A percentile compares a stretch with the other conserved stretches of the same genome.
Conservation (phyloP, 1,140 invertebrate genomes). For the Drosophila neocordata region DNA sequence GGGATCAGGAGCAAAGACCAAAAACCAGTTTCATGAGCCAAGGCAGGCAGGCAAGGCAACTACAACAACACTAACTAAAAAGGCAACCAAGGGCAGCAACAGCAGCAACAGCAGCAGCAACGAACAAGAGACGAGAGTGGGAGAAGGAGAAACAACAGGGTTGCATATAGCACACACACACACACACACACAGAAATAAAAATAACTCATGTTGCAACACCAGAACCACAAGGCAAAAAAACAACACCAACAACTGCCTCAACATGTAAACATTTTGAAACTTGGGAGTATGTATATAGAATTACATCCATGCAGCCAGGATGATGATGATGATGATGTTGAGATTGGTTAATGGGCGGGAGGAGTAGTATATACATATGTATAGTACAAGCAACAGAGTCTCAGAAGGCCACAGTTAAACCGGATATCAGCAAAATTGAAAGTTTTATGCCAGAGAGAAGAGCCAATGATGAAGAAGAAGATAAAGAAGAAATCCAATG, state of each 20-base stretch:
- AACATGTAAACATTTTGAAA: slow-evolving; percentile 20
- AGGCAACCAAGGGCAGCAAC: slow-evolving; percentile 41
- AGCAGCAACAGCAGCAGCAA: slow-evolving; percentile 24
- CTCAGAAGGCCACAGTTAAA: slow-evolving; percentile 49
- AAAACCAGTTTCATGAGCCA: slow-evolving; percentile 70
- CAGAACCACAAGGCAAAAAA: slow-evolving; percentile 15
- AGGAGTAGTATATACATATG: background rate
- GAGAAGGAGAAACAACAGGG: slow-evolving; percentile 18
- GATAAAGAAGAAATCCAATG: background rate
- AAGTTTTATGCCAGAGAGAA: slow-evolving; percentile 59
- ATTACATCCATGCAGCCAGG: slow-evolving; percentile 4
- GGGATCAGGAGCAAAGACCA: slow-evolving; percentile 34
- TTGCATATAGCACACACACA: slow-evolving; percentile 39
- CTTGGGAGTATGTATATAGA: background rate
- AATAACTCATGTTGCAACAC: slow-evolving; percentile 55
- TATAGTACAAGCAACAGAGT: background rate
- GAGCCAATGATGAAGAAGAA: no score
- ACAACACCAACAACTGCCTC: slow-evolving; percentile 25
- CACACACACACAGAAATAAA: slow-evolving; percentile 39
- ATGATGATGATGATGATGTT: background rate
- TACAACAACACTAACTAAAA: slow-evolving; percentile 24
- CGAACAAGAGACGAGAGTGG: slow-evolving; percentile 16
- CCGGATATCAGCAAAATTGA: slow-evolving; percentile 76
- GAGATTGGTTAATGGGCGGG: background rate
- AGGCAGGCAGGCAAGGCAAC: slow-evolving; percentile 40